Evolutionary conservation across 2,888 invertebrate species (phyloP), one percentile per base, ranked within the genome.

Genomic region (Fragum sueziense): DNA sequence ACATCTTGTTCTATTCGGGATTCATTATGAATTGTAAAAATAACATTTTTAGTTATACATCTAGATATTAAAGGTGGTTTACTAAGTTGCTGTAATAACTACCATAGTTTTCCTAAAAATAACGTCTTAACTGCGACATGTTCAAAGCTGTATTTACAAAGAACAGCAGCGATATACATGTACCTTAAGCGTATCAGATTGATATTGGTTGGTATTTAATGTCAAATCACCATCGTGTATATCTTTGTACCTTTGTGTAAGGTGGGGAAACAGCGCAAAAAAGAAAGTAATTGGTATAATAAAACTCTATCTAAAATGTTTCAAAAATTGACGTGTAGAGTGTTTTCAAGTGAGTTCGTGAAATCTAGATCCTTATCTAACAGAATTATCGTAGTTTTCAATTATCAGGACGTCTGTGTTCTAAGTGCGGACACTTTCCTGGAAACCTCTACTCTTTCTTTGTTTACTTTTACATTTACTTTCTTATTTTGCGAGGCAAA

Each of bases 331-430:
- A 61, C 31, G 33, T 17, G 20, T 61, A 20, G 20, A 61, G 61
- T 61, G 61, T 29, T 61, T 61, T 61, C n/a, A 33, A 33, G 31
- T 20, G 61, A 31, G 9, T 31, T 61, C 61, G 33, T 33, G 61
- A 33, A 61, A n/a, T 33, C 61, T 1, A 41, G 65, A 65, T 65
- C 25, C 6, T 37, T 41, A 65, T 65, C 65, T 37, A 14, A 37
- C 65, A 65, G 47, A 65, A 65, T 34, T 65, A 65, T 65, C 65
- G 65, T 34, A 41, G 65, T 37, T 65, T 65, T 65, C 65, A 65
- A 65, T 65, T 65, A 65, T 41, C 22, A 41, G n/a, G 65, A 25
- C 65, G 37, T 41, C 65, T 22, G 41, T 41, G n/a, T 34, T 65
- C 65, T 65, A 65, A 65, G 34, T 31, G 41, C 65, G 37, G 9